Percentiles rank a stretch among this genome's conserved stretches.
Conservation (phyloP, 1,140 invertebrate species). For the Drosophila pruinosa region DNA sequence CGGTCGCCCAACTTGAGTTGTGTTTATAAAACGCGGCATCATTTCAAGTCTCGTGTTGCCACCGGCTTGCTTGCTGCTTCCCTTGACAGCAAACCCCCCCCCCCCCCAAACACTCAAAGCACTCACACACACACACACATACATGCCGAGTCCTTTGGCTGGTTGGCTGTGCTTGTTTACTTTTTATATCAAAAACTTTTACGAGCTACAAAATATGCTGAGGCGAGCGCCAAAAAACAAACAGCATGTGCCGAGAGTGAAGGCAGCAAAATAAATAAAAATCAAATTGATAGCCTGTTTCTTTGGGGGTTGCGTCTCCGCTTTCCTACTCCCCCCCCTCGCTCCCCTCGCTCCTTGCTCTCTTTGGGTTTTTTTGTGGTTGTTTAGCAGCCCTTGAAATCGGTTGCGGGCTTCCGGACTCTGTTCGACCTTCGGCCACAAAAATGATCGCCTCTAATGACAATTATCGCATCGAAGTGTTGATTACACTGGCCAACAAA, state of each 20-base stretch:
- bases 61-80: neutral
- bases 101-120: neutral
- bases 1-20: neutral
- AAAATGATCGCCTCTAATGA: conserved; percentile 31
- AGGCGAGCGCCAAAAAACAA: conserved; percentile 57
- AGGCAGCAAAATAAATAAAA: conserved; percentile 60
- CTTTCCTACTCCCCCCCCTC: no score
- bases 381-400: neutral
- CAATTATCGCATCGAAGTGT: conserved; percentile 34
- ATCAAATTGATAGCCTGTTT: conserved; percentile 72
- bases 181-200: conserved; percentile 79
- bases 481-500: conserved; percentile 30
- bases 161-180: conserved; percentile 57
- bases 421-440: neutral
- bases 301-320: conserved; percentile 2
- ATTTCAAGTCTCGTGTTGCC: conserved; percentile 24
- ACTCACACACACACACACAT: neutral
- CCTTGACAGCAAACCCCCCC: neutral
- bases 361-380: neutral
- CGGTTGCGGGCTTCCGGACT: neutral
- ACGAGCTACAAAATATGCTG: conserved; percentile 76
- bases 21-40: conserved; percentile 22
- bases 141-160: neutral
- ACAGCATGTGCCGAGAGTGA: conserved; percentile 47
- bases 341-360: neutral